Conservation (phyloP, 2,113 vertebrate genomes). For the Kryptolebias marmoratus region DNA sequence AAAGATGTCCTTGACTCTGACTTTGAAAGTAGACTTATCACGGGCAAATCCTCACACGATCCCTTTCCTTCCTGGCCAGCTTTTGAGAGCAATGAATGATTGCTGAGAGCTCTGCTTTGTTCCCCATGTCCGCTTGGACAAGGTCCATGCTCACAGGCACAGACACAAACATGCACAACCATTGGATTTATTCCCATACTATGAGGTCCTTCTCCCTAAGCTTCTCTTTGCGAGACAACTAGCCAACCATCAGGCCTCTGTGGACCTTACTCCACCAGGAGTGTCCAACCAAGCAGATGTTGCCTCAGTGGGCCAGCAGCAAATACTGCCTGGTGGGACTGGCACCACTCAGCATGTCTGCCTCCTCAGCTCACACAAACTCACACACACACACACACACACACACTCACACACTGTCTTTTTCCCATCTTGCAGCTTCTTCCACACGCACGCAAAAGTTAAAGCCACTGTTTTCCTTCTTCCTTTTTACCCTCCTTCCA, state of each 20-base stretch:
- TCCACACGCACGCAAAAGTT: slow-evolving; percentile 41
- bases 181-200: slow-evolving; percentile 59
- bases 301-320: slow-evolving; percentile 78
- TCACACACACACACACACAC: slow-evolving; percentile 33
- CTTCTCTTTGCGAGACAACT: slow-evolving; percentile 48
- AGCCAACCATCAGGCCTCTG: slow-evolving; percentile 69
- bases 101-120: slow-evolving; percentile 74
- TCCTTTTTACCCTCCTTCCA: slow-evolving; percentile 22
- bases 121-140: slow-evolving; percentile 74
- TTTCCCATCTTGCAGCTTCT: slow-evolving; percentile 10
- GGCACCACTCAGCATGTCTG: slow-evolving; percentile 68
- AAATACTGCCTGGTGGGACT: slow-evolving; percentile 71
- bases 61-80: slow-evolving; percentile 66
- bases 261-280: slow-evolving; percentile 66
- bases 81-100: slow-evolving; percentile 72
- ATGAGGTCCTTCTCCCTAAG: slow-evolving; percentile 60
- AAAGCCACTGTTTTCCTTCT: slow-evolving; percentile 22
- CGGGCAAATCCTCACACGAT: slow-evolving; percentile 48
- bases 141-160: slow-evolving; percentile 58
- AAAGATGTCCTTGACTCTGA: slow-evolving; percentile 75
- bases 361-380: slow-evolving; percentile 59
- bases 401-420: slow-evolving; percentile 21
- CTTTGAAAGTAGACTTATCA: slow-evolving; percentile 73
- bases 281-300: slow-evolving; percentile 79
- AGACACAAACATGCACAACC: slow-evolving; percentile 55